These are phyloP conservation scores for Lathronympha strigana DNA, from an alignment of 2,888 invertebrate genomes.

Conservation along the genomic window DNA sequence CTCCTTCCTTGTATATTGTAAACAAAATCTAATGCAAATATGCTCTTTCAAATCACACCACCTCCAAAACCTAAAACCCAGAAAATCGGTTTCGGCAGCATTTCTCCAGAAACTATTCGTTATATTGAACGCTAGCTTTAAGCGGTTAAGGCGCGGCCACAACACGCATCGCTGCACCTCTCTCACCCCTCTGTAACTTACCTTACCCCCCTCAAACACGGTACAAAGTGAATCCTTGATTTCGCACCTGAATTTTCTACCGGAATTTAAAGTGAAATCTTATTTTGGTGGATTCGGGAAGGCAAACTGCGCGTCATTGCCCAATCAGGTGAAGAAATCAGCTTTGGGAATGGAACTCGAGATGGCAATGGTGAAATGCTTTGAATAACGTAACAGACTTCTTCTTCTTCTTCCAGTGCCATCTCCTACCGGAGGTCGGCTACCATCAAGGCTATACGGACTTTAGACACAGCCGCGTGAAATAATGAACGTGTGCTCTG, in stretches of 20 bases:
- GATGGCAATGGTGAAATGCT: conserved; percentile 7
- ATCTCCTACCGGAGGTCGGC: too few species aligned
- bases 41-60: not conserved
- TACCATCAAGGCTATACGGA: too few species aligned
- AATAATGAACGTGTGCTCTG: too few species aligned
- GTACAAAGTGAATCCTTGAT: conserved; percentile 64
- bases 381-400: too few species aligned
- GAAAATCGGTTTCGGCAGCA: conserved; percentile 1
- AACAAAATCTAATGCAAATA: not conserved
- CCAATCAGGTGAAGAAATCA: conserved; percentile 24
- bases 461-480: too few species aligned
- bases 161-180: conserved; percentile 28
- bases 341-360: conserved; percentile 3
- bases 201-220: conserved; percentile 15
- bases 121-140: conserved; percentile 32
- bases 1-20: too few species aligned
- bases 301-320: conserved; percentile 49
- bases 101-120: conserved; percentile 29
- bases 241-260: conserved; percentile 62
- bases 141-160: conserved; percentile 32
- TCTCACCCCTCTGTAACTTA: not conserved
- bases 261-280: conserved; percentile 62
- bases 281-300: conserved; percentile 49
- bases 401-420: too few species aligned
- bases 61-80: conserved; percentile 4